A percentile compares a stretch with the other conserved stretches of the same genome.
phyloP scores from a whole-genome alignment of 2,888 invertebrate species.

The Hypselothyrea guttata region DNA sequence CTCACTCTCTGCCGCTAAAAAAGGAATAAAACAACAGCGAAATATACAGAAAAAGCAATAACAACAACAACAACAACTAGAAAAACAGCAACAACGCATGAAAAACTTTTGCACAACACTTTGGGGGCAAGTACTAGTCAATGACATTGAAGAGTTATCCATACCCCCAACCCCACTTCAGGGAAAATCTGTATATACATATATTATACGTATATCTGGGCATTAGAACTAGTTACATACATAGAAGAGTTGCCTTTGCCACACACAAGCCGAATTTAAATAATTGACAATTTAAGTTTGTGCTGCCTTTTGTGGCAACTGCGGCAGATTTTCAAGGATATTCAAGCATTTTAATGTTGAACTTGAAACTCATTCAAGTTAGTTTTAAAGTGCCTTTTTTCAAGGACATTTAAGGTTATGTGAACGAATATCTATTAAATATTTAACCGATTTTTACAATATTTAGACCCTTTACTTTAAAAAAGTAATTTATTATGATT shows the following conservation, averaged over 20 bases:
- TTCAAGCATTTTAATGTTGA: constrained; percentile 30
- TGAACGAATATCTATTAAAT: no score
- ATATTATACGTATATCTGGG: constrained; percentile 1
- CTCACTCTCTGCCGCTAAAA: constrained; percentile 26
- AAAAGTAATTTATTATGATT: no score
- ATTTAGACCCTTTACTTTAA: no score
- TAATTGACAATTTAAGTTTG: constrained; percentile 58
- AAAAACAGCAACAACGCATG: constrained; percentile 23
- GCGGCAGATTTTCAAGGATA: constrained; percentile 25
- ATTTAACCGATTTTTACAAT: no score
- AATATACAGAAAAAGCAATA: constrained; percentile 21
- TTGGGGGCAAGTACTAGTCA: constrained; percentile 70
- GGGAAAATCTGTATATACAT: not conserved
- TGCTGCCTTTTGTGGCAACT: constrained; percentile 26
- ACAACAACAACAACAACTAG: constrained; percentile 17
- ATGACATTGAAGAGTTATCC: constrained; percentile 64
- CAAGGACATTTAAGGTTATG: not conserved
- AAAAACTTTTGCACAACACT: constrained; percentile 63
- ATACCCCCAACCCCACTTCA: not conserved
- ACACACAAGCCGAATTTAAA: constrained; percentile 53
- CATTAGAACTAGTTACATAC: constrained; percentile 45
- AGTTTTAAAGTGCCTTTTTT: not conserved
- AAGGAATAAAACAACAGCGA: constrained; percentile 25
- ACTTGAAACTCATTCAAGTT: constrained; percentile 28
- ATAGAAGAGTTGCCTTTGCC: constrained; percentile 35